phyloP scores from a whole-genome alignment of 2,797 vertebrate genomes.

The Cynopterus sphinx region DNA sequence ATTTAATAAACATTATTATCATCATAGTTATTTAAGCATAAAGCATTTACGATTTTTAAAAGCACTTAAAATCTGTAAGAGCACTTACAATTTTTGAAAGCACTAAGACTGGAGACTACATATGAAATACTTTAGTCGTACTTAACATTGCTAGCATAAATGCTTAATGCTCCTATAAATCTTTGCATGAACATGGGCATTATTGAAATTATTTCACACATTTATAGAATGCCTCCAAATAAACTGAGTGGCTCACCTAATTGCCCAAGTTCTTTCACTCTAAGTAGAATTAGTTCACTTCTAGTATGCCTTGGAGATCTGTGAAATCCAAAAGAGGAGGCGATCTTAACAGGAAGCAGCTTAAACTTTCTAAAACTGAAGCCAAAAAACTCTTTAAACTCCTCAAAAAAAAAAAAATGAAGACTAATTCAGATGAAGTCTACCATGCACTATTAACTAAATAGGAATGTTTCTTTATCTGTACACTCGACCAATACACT shows the following conservation, averaged over 20 bases:
- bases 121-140: background rate
- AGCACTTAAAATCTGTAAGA: background rate
- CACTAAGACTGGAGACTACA: background rate
- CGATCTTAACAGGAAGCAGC: conserved; percentile 55
- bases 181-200: conserved; percentile 57
- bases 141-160: conserved; percentile 57
- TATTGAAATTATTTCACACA: conserved; percentile 79
- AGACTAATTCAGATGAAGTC: conserved; percentile 42
- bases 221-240: conserved; percentile 74
- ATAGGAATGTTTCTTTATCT: background rate
- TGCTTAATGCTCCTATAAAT: conserved; percentile 55
- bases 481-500: background rate
- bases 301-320: conserved; percentile 74
- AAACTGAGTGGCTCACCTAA: conserved; percentile 70
- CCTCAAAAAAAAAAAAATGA: conserved; percentile 57
- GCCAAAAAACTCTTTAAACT: background rate
- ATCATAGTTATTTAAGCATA: conserved; percentile 22
- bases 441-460: conserved; percentile 45
- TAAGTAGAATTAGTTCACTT: conserved; percentile 69
- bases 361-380: conserved; percentile 39
- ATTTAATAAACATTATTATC: background rate
- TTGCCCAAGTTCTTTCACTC: conserved; percentile 72
- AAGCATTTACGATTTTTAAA: conserved; percentile 12
- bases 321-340: conserved; percentile 71
- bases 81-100: conserved; percentile 4